These are phyloP conservation scores for Diabrotica undecimpunctata DNA, from an alignment of 1,140 invertebrate species.

Conservation along the genomic window DNA sequence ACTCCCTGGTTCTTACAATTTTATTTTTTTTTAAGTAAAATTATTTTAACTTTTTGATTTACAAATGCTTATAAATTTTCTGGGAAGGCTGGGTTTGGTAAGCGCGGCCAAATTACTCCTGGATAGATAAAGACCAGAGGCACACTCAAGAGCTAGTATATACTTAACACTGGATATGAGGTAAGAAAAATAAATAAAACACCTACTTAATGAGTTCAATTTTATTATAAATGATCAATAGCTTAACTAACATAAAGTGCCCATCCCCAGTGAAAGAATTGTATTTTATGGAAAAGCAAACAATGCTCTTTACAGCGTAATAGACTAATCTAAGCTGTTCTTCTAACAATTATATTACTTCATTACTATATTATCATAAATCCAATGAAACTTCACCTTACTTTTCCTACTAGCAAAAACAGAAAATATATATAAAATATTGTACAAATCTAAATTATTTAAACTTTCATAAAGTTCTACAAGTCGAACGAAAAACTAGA, in stretches of 20 bases:
- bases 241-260: conserved; percentile 49
- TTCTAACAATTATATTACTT: conserved; percentile 47
- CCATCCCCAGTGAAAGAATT: conserved; percentile 48
- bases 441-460: conserved; percentile 17
- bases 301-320: conserved; percentile 47
- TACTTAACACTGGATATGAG: too few species aligned
- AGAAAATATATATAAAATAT: conserved; percentile 14
- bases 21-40: too few species aligned
- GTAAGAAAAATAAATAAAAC: conserved; percentile 2
- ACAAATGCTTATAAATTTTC: too few species aligned
- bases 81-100: too few species aligned
- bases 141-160: too few species aligned
- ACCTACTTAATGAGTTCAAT: conserved; percentile 23
- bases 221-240: conserved; percentile 49
- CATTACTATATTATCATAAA: conserved; percentile 43
- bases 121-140: too few species aligned
- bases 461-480: conserved; percentile 8
- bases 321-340: conserved; percentile 44
- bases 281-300: conserved; percentile 41
- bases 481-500: conserved; percentile 9
- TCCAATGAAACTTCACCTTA: conserved; percentile 35
- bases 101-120: too few species aligned
- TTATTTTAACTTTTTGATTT: too few species aligned
- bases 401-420: conserved; percentile 26
- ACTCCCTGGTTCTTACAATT: too few species aligned